Evolutionary conservation across 2,888 invertebrate genomes (phyloP).

Genomic region (Parascotia fuliginaria): DNA sequence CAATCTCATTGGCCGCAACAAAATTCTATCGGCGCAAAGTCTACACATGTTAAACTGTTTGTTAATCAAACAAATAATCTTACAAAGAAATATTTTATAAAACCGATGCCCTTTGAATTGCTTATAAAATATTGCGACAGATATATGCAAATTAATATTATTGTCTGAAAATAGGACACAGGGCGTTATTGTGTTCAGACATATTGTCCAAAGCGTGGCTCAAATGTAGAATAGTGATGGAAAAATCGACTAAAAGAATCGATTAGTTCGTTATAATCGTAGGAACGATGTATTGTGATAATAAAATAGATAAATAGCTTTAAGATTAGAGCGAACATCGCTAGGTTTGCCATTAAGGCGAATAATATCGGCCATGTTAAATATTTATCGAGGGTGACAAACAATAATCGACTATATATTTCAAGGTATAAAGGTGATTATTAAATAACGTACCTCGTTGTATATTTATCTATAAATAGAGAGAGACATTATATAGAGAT

Average conservation of each 20-base stretch:
- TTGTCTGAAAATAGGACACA: slow-evolving; percentile 52
- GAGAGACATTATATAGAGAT: not conserved
- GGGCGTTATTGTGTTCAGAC: slow-evolving; percentile 69
- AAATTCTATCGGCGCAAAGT: no score
- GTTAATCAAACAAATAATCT: not conserved
- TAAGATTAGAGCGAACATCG: slow-evolving; percentile 40
- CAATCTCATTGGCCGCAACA: no score
- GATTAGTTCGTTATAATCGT: slow-evolving; percentile 31
- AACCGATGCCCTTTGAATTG: slow-evolving; percentile 16
- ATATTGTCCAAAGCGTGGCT: slow-evolving; percentile 58
- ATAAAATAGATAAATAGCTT: slow-evolving; percentile 54
- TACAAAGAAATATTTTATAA: not conserved
- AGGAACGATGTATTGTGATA: slow-evolving; percentile 65
- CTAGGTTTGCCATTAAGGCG: slow-evolving; percentile 34
- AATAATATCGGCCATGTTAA: no score
- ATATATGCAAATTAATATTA: slow-evolving; percentile 9
- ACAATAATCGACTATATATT: not conserved
- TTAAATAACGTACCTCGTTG: not conserved
- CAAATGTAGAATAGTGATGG: slow-evolving; percentile 56
- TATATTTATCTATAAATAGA: not conserved
- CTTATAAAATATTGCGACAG: slow-evolving; percentile 5
- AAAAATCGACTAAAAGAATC: slow-evolving; percentile 35
- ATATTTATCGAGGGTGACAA: not conserved
- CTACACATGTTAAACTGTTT: no score
- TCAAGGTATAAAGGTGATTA: not conserved